Evolutionary conservation across 2,113 vertebrate species (phyloP).

Genomic region (Bubo scandiacus): DNA sequence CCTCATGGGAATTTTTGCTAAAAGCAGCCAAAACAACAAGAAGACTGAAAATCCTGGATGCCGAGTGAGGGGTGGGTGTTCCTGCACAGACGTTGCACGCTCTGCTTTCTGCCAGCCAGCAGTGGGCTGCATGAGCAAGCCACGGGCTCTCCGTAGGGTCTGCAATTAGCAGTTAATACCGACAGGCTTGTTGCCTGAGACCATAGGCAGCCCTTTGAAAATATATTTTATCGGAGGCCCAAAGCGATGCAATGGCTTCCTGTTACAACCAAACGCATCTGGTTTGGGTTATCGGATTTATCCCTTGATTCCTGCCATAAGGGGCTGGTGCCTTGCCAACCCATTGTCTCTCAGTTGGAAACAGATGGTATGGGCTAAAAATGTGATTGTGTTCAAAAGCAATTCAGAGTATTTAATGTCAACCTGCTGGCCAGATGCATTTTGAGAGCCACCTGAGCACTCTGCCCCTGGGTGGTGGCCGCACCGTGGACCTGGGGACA

Average conservation of each 20-base stretch:
- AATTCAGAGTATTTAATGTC: rapidly evolving
- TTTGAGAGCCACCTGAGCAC: rapidly evolving
- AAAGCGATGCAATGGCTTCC: neutral
- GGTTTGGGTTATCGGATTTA: neutral
- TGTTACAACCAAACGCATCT: neutral
- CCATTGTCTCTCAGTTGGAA: neutral
- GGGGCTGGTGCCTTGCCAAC: neutral
- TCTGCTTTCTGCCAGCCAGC: neutral
- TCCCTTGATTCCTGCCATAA: neutral
- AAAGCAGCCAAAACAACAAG: neutral
- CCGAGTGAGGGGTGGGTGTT: rapidly evolving
- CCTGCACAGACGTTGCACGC: neutral
- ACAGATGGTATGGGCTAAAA: neutral
- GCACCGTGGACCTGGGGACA: rapidly evolving
- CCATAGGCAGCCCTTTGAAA: neutral
- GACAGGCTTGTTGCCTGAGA: neutral
- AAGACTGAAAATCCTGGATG: rapidly evolving
- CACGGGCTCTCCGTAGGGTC: neutral
- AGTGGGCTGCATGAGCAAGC: neutral
- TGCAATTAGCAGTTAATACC: neutral
- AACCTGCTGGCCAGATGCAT: neutral
- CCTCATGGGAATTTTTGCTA: neutral
- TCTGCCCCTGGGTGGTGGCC: neutral
- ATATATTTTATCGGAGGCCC: neutral
- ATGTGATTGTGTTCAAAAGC: neutral